phyloP scores from a whole-genome alignment of 2,888 invertebrate genomes.

The Hypomecis punctinalis region DNA sequence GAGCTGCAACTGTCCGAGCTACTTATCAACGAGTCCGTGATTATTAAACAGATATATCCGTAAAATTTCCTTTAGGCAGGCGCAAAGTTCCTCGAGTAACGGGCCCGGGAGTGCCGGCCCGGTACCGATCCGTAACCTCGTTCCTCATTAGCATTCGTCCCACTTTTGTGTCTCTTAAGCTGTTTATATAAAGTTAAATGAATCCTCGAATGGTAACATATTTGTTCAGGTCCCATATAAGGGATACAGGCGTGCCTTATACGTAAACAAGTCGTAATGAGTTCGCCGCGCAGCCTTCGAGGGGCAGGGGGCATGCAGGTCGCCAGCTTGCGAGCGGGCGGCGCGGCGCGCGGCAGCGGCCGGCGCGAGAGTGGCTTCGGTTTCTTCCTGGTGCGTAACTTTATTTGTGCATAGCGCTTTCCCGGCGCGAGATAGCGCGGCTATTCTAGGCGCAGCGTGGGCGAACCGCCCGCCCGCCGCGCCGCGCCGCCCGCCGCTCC shows the following conservation, averaged over 20 bases:
- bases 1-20: background rate
- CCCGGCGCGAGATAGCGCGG: constrained; percentile 74
- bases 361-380: constrained; percentile 63
- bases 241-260: constrained; percentile 71
- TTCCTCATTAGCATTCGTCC: constrained; percentile 46
- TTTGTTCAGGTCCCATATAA: constrained; percentile 69
- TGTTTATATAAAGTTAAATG: constrained; percentile 59
- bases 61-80: background rate
- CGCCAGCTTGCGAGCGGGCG: constrained; percentile 44
- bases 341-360: constrained; percentile 54
- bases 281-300: constrained; percentile 74
- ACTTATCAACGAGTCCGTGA: background rate
- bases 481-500: constrained; percentile 48
- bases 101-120: background rate
- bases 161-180: constrained; percentile 51
- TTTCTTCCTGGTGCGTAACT: constrained; percentile 73
- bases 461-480: constrained; percentile 52
- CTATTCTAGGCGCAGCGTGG: constrained; percentile 78
- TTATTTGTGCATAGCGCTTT: constrained; percentile 82
- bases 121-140: constrained; percentile 10
- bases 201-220: constrained; percentile 74
- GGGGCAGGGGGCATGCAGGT: constrained; percentile 4
- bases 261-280: constrained; percentile 79
- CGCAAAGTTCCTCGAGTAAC: background rate
- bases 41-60: background rate